Evolutionary conservation across 2,113 vertebrate genomes (phyloP).

Genomic region (Bucco capensis): DNA sequence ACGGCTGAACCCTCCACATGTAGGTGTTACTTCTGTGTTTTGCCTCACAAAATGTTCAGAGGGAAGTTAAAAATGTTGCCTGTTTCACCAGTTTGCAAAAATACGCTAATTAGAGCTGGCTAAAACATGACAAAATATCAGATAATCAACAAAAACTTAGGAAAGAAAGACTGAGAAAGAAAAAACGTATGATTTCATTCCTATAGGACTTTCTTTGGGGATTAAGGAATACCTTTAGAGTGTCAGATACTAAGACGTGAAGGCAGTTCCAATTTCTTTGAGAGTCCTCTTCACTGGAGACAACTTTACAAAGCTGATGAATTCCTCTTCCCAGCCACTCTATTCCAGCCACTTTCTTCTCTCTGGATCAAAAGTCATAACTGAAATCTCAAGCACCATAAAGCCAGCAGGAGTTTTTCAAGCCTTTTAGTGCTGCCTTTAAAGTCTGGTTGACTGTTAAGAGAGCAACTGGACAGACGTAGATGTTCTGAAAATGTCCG

Average conservation of each 20-base stretch:
- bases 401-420: background rate
- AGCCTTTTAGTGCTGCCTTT: background rate
- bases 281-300: background rate
- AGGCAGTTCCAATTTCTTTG: background rate
- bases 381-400: background rate
- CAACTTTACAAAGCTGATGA: background rate
- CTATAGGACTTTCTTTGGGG: background rate
- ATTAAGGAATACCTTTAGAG: background rate
- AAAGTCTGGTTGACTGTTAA: background rate
- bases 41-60: constrained; percentile 38
- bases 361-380: background rate
- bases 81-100: constrained; percentile 19
- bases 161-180: background rate
- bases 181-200: background rate
- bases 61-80: constrained; percentile 1
- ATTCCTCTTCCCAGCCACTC: background rate
- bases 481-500: background rate
- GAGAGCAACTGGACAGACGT: background rate
- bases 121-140: constrained; percentile 12
- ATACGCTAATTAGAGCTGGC: background rate
- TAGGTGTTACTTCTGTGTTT: constrained; percentile 49
- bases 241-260: background rate
- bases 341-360: background rate
- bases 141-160: background rate
- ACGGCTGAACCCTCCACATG: background rate